These are phyloP conservation scores for Limosa lapponica DNA, from an alignment of 2,797 vertebrate species.

Conservation along the genomic window DNA sequence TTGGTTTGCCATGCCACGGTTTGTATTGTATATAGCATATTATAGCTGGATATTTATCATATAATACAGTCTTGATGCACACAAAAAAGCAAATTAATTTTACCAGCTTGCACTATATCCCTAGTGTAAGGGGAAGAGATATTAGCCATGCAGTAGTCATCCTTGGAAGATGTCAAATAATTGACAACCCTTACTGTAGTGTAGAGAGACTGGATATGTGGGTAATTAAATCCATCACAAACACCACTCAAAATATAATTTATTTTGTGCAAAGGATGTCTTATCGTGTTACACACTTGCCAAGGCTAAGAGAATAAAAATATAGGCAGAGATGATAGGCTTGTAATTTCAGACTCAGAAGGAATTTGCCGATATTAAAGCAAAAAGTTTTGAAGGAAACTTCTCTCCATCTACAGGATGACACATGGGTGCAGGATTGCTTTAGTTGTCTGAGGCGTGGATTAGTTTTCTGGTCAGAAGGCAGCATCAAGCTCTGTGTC, in stretches of 20 bases:
- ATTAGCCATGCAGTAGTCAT: conserved; percentile 12
- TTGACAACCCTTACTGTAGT: conserved; percentile 9
- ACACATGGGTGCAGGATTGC: neutral
- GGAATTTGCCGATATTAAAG: neutral
- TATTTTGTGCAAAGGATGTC: conserved; percentile 51
- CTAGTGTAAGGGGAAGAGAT: neutral
- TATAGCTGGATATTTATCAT: conserved; percentile 3
- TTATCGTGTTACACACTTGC: conserved; percentile 9
- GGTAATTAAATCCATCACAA: conserved; percentile 64
- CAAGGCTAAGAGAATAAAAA: conserved; percentile 37
- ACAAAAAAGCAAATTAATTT: conserved; percentile 7
- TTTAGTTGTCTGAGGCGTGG: neutral
- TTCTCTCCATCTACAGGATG: neutral
- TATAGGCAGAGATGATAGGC: neutral
- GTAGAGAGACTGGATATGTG: conserved; percentile 1
- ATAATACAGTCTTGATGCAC: neutral
- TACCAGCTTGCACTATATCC: neutral
- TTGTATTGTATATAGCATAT: neutral
- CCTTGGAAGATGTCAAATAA: conserved; percentile 25
- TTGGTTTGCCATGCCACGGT: neutral
- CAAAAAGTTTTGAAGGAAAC: neutral
- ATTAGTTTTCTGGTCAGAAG: neutral
- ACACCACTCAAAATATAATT: conserved; percentile 29
- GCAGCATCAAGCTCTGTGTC: neutral
- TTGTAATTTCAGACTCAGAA: neutral